phyloP scores from a whole-genome alignment of 2,113 vertebrate genomes.

The Petromus typicus region DNA sequence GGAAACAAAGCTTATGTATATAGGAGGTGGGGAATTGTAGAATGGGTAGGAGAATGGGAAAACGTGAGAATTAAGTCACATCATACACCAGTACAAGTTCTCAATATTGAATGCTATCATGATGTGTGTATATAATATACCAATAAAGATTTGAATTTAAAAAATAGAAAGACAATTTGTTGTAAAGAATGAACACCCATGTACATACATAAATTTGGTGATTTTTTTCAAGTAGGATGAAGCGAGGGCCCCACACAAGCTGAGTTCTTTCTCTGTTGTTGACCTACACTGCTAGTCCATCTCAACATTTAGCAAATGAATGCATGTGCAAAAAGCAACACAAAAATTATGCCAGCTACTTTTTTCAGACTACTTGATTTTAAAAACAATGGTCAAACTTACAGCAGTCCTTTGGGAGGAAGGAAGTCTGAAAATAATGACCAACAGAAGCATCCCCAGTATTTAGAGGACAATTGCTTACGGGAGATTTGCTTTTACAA shows the following conservation, averaged over 20 bases:
- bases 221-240: not conserved
- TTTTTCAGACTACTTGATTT: not conserved
- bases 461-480: not conserved
- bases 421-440: conserved; percentile 8
- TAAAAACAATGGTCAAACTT: not conserved
- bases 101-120: too few species aligned
- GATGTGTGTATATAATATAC: too few species aligned
- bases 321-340: not conserved
- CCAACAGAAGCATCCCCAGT: not conserved
- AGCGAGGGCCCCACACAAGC: not conserved
- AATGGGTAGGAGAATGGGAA: too few species aligned
- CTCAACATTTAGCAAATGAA: not conserved
- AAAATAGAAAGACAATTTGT: too few species aligned
- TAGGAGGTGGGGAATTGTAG: too few species aligned
- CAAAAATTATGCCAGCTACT: not conserved
- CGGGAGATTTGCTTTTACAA: not conserved
- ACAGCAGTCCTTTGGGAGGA: not conserved
- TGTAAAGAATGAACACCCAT: not conserved
- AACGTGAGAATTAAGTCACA: too few species aligned
- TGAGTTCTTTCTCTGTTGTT: not conserved
- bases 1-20: too few species aligned
- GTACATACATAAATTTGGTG: not conserved
- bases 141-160: too few species aligned
- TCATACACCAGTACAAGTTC: too few species aligned
- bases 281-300: not conserved